These are phyloP conservation scores for Diacarnus erythraeanus DNA, from an alignment of 37 sponge, comb jelly and placozoan species.

Conservation along the genomic window DNA sequence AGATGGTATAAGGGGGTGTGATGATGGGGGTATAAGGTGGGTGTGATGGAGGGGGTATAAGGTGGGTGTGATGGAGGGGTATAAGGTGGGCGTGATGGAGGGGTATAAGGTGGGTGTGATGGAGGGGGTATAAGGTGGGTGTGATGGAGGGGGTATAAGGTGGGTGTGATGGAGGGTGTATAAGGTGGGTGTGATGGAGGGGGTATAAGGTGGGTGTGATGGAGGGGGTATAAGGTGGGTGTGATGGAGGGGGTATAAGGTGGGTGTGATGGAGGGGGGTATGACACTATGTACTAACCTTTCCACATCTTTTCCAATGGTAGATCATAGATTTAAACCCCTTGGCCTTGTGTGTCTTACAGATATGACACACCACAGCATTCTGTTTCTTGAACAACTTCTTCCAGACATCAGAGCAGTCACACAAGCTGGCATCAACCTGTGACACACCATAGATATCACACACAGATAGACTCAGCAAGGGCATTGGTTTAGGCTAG, in stretches of 20 bases:
- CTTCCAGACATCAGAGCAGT: constrained; percentile 30
- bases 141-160: not conserved
- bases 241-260: not conserved
- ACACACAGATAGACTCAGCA: too few species aligned
- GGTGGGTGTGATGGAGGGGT: not conserved
- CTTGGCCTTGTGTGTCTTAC: constrained; percentile 36
- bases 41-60: not conserved
- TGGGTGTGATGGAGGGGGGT: too few species aligned
- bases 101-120: not conserved
- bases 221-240: not conserved
- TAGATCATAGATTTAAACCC: constrained; percentile 51
- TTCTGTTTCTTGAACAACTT: constrained; percentile 12
- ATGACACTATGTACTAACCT: constrained; percentile 17
- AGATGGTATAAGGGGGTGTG: not conserved
- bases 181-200: not conserved
- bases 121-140: not conserved
- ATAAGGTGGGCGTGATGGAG: too few species aligned
- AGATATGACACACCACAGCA: constrained; percentile 18
- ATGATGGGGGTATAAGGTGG: not conserved
- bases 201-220: not conserved
- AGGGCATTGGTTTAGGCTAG: not conserved
- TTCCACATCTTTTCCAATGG: constrained; percentile 69
- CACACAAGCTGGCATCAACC: constrained; percentile 24
- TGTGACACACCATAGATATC: too few species aligned
- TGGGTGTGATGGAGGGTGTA: not conserved